phyloP scores from a whole-genome alignment of 2,797 vertebrate genomes.

The Setipinna tenuifilis region DNA sequence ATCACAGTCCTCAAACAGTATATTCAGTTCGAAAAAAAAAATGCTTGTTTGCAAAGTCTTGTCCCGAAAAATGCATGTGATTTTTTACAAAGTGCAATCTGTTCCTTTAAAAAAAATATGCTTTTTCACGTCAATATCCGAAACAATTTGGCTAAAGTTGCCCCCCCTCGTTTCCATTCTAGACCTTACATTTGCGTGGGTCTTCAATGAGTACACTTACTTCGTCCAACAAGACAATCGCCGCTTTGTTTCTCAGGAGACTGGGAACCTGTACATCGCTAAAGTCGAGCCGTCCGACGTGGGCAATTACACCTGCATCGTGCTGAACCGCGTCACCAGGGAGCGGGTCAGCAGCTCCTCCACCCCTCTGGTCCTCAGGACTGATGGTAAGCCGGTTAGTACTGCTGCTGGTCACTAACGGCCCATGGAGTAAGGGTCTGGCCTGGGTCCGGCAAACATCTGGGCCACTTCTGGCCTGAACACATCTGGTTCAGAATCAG shows the following conservation, averaged over 20 bases:
- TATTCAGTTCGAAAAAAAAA: background rate
- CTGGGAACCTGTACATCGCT: constrained; percentile 92
- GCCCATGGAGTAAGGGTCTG: too few species aligned
- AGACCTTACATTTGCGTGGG: constrained; percentile 91
- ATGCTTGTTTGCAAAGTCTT: background rate
- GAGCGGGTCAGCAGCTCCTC: constrained; percentile 87
- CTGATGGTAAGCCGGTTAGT: constrained; percentile 84
- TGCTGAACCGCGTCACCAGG: constrained; percentile 82
- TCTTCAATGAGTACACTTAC: constrained; percentile 93
- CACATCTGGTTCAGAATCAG: too few species aligned
- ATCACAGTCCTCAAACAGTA: background rate
- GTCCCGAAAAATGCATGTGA: background rate
- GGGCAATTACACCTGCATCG: constrained; percentile 93
- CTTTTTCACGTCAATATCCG: constrained; percentile 1
- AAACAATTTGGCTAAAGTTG: constrained; percentile 1
- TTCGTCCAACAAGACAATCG: constrained; percentile 94
- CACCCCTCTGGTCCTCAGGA: constrained; percentile 88
- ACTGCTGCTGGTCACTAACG: too few species aligned
- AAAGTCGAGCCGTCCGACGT: constrained; percentile 92
- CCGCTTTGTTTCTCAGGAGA: constrained; percentile 93
- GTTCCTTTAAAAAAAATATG: constrained; percentile 11
- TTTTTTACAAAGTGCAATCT: constrained; percentile 16
- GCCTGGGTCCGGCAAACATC: background rate
- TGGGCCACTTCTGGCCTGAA: background rate
- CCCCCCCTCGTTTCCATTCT: constrained; percentile 48